These are phyloP conservation scores for Aleiodes leptofemur DNA, from an alignment of 2,888 invertebrate species.

Conservation along the genomic window DNA sequence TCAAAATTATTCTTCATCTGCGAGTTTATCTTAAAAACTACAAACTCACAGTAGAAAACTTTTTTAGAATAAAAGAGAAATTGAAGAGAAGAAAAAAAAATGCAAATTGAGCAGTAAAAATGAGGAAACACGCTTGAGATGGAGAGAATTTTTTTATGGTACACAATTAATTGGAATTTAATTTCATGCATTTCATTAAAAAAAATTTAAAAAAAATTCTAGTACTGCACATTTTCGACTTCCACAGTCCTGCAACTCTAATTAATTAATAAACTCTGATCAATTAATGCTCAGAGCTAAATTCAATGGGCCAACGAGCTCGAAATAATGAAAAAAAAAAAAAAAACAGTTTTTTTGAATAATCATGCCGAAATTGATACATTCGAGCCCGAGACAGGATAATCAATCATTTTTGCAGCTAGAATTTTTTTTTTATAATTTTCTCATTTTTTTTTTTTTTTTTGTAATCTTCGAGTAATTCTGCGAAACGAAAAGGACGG, in stretches of 20 bases:
- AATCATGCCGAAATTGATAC: slow-evolving; percentile 49
- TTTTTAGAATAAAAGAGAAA: neutral
- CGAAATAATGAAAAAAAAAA: slow-evolving; percentile 18
- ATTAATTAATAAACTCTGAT: slow-evolving; percentile 35
- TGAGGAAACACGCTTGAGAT: neutral
- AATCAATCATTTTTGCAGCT: slow-evolving; percentile 49
- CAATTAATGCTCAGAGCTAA: slow-evolving; percentile 34
- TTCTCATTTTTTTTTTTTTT: neutral
- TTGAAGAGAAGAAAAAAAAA: neutral
- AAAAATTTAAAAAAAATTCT: slow-evolving; percentile 19
- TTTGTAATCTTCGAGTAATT: neutral
- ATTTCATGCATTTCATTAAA: neutral
- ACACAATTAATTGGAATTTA: neutral
- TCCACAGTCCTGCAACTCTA: slow-evolving; percentile 36
- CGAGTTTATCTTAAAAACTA: slow-evolving; percentile 7
- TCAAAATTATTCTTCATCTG: slow-evolving; percentile 11
- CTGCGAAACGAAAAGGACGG: neutral
- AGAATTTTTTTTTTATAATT: slow-evolving; percentile 20
- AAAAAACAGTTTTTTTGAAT: neutral
- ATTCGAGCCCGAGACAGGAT: slow-evolving; percentile 46
- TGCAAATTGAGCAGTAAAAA: slow-evolving; percentile 6
- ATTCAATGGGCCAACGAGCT: neutral
- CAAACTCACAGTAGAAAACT: neutral
- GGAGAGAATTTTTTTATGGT: too few relatives aligned
- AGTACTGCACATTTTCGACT: slow-evolving; percentile 25